These are phyloP conservation scores for Gasterosteus aculeatus DNA, from an alignment of 2,113 vertebrate genomes.

Conservation along the genomic window DNA sequence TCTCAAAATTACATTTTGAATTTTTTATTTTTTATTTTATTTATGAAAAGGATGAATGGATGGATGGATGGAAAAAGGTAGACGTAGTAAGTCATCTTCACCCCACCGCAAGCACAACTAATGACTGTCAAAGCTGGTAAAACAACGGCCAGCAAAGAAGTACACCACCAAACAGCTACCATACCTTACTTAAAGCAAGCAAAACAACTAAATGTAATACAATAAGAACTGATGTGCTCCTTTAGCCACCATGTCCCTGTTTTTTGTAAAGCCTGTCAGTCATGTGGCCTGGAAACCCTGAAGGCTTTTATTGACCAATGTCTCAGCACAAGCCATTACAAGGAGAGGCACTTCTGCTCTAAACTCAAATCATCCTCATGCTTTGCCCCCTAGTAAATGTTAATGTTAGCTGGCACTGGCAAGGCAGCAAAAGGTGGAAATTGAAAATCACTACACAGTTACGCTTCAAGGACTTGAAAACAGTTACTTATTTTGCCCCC, in stretches of 20 bases:
- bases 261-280: constrained; percentile 37
- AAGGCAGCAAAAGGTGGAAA: constrained; percentile 50
- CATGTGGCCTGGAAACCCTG: constrained; percentile 29
- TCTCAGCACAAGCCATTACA: constrained; percentile 64
- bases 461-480: constrained; percentile 58
- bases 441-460: constrained; percentile 51
- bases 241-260: constrained; percentile 4
- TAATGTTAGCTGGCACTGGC: constrained; percentile 28
- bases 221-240: constrained; percentile 14
- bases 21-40: no score
- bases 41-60: no score
- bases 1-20: background rate
- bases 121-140: background rate
- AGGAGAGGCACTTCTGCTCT: constrained; percentile 49
- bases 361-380: constrained; percentile 58
- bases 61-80: background rate
- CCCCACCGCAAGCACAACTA: background rate
- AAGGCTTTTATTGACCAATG: constrained; percentile 54
- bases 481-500: constrained; percentile 22
- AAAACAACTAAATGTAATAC: constrained; percentile 9
- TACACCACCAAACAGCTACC: background rate
- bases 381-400: constrained; percentile 45
- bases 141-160: background rate
- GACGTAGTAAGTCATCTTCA: background rate
- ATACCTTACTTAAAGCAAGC: background rate